A percentile compares a stretch with the other conserved stretches of the same genome.
Conservation (phyloP, 2,888 invertebrate species). For the Stenotaenia linearis region DNA sequence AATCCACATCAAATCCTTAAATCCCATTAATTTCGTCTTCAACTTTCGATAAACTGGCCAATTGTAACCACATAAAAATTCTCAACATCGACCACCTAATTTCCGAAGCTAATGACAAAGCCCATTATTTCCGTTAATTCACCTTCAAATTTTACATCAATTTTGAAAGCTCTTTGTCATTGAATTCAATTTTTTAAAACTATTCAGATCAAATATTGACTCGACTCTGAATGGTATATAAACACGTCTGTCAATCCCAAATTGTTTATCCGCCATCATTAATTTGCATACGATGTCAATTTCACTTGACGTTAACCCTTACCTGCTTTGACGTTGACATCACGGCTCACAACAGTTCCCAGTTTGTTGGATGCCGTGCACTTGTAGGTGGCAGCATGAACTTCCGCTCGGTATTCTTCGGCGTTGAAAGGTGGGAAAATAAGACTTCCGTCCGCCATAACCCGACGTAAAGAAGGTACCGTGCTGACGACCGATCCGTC, state of each 20-base stretch:
- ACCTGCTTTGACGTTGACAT: slow-evolving; percentile 33
- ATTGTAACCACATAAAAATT: too few relatives aligned
- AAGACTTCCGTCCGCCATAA: slow-evolving; percentile 32
- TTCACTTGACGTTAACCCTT: background rate
- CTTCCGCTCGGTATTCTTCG: slow-evolving; percentile 31
- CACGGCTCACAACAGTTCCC: slow-evolving; percentile 33
- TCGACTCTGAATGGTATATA: too few relatives aligned
- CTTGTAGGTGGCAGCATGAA: slow-evolving; percentile 31
- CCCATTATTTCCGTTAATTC: too few relatives aligned
- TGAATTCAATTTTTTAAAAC: too few relatives aligned
- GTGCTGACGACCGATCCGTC: slow-evolving; percentile 27
- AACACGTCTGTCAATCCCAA: background rate
- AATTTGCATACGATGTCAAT: background rate
- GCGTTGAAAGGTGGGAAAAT: slow-evolving; percentile 33
- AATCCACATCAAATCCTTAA: background rate
- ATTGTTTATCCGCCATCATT: background rate
- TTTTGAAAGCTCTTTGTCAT: too few relatives aligned
- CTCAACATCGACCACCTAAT: too few relatives aligned
- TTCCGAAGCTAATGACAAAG: background rate
- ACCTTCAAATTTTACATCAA: background rate
- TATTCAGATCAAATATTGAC: too few relatives aligned
- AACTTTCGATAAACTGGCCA: background rate
- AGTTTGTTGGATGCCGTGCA: slow-evolving; percentile 32
- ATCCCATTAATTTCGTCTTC: background rate
- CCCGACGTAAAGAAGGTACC: slow-evolving; percentile 30